Conservation (phyloP, 2,113 vertebrate species). For the Prinia subflava region DNA sequence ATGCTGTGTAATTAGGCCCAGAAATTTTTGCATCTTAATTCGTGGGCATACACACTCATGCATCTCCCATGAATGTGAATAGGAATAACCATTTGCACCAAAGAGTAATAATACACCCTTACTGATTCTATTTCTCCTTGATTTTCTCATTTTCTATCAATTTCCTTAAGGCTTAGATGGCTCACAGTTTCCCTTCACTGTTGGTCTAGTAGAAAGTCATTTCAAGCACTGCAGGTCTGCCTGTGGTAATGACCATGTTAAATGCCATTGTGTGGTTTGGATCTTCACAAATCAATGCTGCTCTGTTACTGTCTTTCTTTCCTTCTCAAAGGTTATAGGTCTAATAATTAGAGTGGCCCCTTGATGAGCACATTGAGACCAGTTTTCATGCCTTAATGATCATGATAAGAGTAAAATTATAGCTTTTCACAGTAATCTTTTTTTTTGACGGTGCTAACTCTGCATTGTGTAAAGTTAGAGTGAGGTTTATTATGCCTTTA, state of each 20-base stretch:
- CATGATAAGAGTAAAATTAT: not conserved
- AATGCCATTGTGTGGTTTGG: slow-evolving; percentile 17
- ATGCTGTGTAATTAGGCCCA: not conserved
- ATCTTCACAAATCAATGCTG: not conserved
- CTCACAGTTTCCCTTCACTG: not conserved
- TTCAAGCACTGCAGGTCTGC: slow-evolving; percentile 18
- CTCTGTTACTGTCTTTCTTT: not conserved
- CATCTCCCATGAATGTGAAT: not conserved
- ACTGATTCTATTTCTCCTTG: not conserved
- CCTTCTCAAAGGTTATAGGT: slow-evolving; percentile 16
- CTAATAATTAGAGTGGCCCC: not conserved
- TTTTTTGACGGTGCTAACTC: not conserved
- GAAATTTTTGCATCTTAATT: not conserved
- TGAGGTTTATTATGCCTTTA: not conserved
- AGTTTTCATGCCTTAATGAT: not conserved
- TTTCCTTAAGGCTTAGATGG: not conserved
- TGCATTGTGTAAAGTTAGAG: not conserved
- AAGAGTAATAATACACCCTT: not conserved
- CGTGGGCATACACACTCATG: no score
- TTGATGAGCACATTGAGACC: not conserved
- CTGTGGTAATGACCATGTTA: not conserved
- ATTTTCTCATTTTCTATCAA: not conserved
- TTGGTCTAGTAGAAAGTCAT: not conserved
- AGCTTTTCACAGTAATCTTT: not conserved
- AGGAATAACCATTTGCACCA: not conserved